Percentiles rank a stretch among this genome's conserved stretches.
These are phyloP conservation scores for Onychorhynchus coronatus DNA, from an alignment of 2,113 vertebrate species.

Conservation along the genomic window DNA sequence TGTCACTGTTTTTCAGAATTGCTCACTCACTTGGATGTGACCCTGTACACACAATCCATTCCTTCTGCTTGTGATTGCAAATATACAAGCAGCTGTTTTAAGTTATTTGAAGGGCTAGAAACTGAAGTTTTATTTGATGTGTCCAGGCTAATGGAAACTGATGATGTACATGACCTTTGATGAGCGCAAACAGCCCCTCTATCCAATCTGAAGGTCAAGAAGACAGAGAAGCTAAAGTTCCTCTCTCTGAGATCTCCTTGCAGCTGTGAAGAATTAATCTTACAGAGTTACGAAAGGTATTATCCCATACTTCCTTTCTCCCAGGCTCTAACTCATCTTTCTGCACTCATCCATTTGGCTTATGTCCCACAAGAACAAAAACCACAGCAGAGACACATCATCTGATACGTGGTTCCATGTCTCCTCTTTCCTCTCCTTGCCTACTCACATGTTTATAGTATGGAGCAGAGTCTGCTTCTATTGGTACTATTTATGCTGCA, in stretches of 20 bases:
- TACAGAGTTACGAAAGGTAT: background rate
- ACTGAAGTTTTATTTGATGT: background rate
- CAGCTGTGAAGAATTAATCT: slow-evolving; percentile 5
- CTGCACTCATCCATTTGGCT: background rate
- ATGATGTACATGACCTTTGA: background rate
- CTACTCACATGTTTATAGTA: background rate
- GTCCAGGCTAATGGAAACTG: background rate
- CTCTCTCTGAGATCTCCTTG: background rate
- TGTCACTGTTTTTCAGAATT: background rate
- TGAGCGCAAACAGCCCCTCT: background rate
- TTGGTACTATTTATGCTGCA: background rate
- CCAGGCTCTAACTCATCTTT: background rate
- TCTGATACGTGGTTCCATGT: background rate
- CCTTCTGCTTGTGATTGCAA: background rate
- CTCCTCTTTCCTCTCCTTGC: background rate
- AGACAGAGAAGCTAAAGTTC: background rate
- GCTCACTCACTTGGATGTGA: background rate
- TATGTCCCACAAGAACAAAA: background rate
- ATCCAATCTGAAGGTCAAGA: background rate
- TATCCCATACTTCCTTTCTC: background rate
- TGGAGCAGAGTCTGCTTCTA: background rate
- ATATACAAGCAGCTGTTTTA: slow-evolving; percentile 6
- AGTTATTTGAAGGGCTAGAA: background rate
- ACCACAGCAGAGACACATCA: background rate
- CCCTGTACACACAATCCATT: background rate